These are phyloP conservation scores for Erebia ligea DNA, from an alignment of 2,888 invertebrate species.

Conservation along the genomic window DNA sequence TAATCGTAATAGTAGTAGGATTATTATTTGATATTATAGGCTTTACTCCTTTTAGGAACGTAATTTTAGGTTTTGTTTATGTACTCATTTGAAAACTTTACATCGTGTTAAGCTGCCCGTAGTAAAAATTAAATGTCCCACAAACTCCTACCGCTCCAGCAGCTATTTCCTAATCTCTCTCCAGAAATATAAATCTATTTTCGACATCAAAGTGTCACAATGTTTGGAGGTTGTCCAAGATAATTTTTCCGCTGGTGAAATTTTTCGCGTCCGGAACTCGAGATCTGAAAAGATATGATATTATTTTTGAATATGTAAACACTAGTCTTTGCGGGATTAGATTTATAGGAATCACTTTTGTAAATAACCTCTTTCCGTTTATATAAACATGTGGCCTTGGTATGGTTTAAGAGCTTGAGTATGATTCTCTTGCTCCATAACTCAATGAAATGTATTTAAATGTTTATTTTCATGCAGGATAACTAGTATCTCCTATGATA, in stretches of 20 bases:
- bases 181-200: constrained; percentile 49
- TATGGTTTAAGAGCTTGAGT: neutral
- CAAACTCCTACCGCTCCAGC: constrained; percentile 26
- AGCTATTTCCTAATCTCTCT: constrained; percentile 42
- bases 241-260: constrained; percentile 48
- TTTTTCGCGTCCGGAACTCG: constrained; percentile 52
- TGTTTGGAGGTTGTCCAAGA: constrained; percentile 59
- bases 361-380: constrained; percentile 30
- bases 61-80: neutral
- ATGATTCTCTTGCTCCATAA: neutral
- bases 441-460: too few relatives aligned
- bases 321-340: constrained; percentile 42
- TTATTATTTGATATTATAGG: too few relatives aligned
- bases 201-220: constrained; percentile 50
- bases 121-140: constrained; percentile 10
- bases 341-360: constrained; percentile 35
- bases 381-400: constrained; percentile 15
- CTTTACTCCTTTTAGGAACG: neutral
- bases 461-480: too few relatives aligned
- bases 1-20: too few relatives aligned
- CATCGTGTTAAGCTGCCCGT: neutral
- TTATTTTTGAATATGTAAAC: constrained; percentile 55
- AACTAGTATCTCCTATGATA: too few relatives aligned
- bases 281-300: constrained; percentile 61
- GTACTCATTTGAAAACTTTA: neutral